Conservation (phyloP, 2,113 vertebrate species). For the Hippocampus guttulatus region DNA sequence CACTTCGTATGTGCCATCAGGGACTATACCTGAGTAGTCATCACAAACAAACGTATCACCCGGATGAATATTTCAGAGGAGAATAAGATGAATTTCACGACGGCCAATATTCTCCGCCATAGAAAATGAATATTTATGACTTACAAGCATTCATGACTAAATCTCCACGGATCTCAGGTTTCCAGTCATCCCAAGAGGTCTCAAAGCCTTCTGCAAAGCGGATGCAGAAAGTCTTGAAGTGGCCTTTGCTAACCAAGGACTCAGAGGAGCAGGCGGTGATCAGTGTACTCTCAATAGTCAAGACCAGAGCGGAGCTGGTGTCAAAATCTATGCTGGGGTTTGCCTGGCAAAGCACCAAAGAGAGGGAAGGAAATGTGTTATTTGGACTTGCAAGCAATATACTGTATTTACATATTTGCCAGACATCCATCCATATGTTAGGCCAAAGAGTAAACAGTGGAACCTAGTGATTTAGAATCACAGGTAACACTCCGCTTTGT, state of each 20-base stretch:
- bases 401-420: background rate
- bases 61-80: slow-evolving; percentile 15
- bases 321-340: slow-evolving; percentile 92
- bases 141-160: slow-evolving; percentile 98
- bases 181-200: slow-evolving; percentile 98
- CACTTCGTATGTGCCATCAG: slow-evolving; percentile 97
- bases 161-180: slow-evolving; percentile 88
- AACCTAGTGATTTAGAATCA: background rate
- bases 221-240: slow-evolving; percentile 99
- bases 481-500: slow-evolving; percentile 29
- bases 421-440: slow-evolving; percentile 19
- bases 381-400: background rate
- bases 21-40: slow-evolving; percentile 83
- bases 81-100: background rate
- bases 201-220: slow-evolving; percentile 98
- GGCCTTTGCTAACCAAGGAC: slow-evolving; percentile 97
- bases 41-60: background rate
- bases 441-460: slow-evolving; percentile 1
- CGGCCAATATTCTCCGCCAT: background rate
- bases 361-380: slow-evolving; percentile 20
- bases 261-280: slow-evolving; percentile 98
- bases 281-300: slow-evolving; percentile 96
- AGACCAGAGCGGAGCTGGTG: slow-evolving; percentile 91
- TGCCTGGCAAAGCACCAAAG: slow-evolving; percentile 67
- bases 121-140: slow-evolving; percentile 37